Conservation (phyloP, 1,140 invertebrate genomes). For the Agrypnia vestita region DNA sequence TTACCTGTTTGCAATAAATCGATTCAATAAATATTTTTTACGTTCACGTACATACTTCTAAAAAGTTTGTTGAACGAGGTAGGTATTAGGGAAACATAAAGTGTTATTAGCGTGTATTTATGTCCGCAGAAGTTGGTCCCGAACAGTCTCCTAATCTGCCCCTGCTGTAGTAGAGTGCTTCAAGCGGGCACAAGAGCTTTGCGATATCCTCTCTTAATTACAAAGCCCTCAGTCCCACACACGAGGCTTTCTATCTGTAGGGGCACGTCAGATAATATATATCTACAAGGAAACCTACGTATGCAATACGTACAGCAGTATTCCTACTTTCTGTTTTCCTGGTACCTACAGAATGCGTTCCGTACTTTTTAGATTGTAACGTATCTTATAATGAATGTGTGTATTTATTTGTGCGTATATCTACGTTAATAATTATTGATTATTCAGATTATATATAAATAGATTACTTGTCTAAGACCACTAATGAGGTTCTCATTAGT, state of each 20-base stretch:
- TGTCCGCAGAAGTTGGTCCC: conserved; percentile 48
- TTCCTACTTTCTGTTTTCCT: background rate
- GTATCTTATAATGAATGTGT: no score
- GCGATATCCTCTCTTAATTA: conserved; percentile 59
- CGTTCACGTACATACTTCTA: background rate
- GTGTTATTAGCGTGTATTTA: conserved; percentile 59
- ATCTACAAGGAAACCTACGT: no score
- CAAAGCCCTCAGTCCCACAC: conserved; percentile 51
- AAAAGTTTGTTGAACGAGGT: conserved; percentile 29
- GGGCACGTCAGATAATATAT: background rate
- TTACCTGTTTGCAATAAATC: no score
- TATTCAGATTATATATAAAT: no score
- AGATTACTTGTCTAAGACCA: no score
- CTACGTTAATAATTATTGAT: no score
- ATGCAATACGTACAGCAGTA: no score
- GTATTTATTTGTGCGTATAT: no score
- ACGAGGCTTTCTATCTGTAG: background rate
- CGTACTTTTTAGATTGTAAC: no score
- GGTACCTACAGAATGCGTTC: no score
- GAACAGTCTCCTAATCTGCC: conserved; percentile 55
- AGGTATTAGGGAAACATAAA: conserved; percentile 49
- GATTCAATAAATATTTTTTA: no score
- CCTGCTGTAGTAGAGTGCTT: conserved; percentile 22
- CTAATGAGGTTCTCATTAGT: no score
- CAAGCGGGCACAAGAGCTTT: conserved; percentile 47